These are phyloP conservation scores for Trichopoda pennipes DNA, from an alignment of 2,888 invertebrate species.

Conservation along the genomic window DNA sequence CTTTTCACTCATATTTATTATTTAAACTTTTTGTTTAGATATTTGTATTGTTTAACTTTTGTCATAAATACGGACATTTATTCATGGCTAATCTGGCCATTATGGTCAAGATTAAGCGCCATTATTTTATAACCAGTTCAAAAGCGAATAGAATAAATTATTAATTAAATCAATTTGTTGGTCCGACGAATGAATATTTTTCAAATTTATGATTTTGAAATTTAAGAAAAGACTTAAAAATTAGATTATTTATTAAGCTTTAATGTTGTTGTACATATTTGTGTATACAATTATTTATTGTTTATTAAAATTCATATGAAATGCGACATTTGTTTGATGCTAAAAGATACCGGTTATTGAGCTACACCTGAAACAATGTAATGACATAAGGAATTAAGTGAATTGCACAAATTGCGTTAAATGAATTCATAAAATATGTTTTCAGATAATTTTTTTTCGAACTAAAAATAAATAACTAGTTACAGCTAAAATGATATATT, in stretches of 20 bases:
- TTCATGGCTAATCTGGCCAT: conserved; percentile 43
- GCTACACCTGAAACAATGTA: neutral
- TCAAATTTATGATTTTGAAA: conserved; percentile 39
- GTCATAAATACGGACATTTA: conserved; percentile 14
- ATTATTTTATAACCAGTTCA: conserved; percentile 21
- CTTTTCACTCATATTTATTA: neutral
- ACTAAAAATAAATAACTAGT: too few species aligned
- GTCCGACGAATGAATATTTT: conserved; percentile 17
- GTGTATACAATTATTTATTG: conserved; percentile 10
- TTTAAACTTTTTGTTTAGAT: neutral
- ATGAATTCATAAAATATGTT: too few species aligned
- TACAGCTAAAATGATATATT: too few species aligned
- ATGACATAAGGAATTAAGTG: neutral
- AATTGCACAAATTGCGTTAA: neutral
- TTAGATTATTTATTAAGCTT: conserved; percentile 49
- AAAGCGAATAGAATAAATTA: conserved; percentile 29
- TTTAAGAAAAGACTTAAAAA: conserved; percentile 25
- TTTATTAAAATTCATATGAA: conserved; percentile 14
- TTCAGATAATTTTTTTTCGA: too few species aligned
- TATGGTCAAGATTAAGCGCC: conserved; percentile 67
- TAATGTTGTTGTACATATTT: conserved; percentile 20
- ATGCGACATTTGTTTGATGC: conserved; percentile 20
- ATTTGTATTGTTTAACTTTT: neutral
- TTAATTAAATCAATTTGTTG: conserved; percentile 18
- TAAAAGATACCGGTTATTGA: conserved; percentile 1